Base-by-base conservation (phyloP, 2,888 invertebrate species). In the Hoplodrina ambigua region DNA sequence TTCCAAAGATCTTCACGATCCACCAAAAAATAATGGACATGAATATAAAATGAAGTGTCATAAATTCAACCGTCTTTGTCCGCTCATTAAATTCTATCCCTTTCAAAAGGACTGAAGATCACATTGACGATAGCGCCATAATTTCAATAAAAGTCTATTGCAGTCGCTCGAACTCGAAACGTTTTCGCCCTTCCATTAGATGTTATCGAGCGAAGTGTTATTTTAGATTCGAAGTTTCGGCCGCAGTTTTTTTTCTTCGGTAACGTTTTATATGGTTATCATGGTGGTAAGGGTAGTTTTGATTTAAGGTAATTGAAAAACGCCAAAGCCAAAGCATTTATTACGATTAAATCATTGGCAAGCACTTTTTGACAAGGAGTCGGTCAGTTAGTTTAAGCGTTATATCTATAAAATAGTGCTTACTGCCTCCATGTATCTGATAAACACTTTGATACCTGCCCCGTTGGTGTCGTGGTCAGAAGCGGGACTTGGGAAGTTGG, bases 131-230 rank as follows among this genome's bases (percentile, higher is more conserved):
- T 93, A 93, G 78, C 80, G 84, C 81, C 83, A 88, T 92, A 89
- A 93, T 91, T 93, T 91, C 89, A 90, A 93, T 93, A 91, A 92
- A 91, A 85, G 91, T 90, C 92, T 80, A 86, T 87, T 86, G 87
- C 89, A 90, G 71, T 85, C 83, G 19, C 58, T 65, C 50, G 56
- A 57, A 57, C 66, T 17, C 11, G 57, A 50, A 76, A 55, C 70
- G 77, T 33, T 72, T 75, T 56, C 59, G 68, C 3, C 65, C 76
- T 72, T 69, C 75, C 59, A 81, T 82, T 72, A 72, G 84, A 82
- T 84, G 20, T 63, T 82, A 82, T 82, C 84, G 54, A 20, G 30
- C n/a, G 20, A 58, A 74, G 69, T 78, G 74, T 75, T 84, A 69
- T 72, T 75, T 81, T 81, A 82, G 79, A 81, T 69, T 74, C 69